Percentiles rank a stretch among this genome's conserved stretches.
These are phyloP conservation scores for Molanna angustata DNA, from an alignment of 2,888 invertebrate species.

Conservation along the genomic window DNA sequence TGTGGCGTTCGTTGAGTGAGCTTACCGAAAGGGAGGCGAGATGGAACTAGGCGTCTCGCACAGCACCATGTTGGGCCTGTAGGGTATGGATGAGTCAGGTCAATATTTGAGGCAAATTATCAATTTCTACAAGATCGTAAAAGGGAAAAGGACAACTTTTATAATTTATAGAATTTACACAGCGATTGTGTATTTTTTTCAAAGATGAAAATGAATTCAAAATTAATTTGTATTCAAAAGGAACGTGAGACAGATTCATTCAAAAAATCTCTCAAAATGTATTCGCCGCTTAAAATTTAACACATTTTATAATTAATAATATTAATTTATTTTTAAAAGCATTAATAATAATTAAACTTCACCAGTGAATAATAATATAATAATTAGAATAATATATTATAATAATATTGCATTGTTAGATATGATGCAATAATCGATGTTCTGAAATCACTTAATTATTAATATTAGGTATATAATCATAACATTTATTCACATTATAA, in stretches of 20 bases:
- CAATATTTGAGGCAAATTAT: too few species aligned
- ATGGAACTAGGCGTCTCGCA: neutral
- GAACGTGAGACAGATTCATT: neutral
- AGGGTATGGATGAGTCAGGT: conserved; percentile 30
- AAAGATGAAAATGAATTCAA: too few species aligned
- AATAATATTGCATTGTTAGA: conserved; percentile 31
- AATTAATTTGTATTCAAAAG: too few species aligned
- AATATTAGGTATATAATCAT: too few species aligned
- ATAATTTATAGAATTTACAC: too few species aligned
- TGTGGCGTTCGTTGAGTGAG: too few species aligned
- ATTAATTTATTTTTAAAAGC: conserved; percentile 31
- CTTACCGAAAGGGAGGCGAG: conserved; percentile 2
- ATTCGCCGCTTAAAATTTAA: conserved; percentile 14
- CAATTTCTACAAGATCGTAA: too few species aligned
- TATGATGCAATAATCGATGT: conserved; percentile 31
- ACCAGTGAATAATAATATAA: conserved; percentile 25
- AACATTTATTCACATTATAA: conserved; percentile 25
- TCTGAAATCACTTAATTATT: conserved; percentile 25
- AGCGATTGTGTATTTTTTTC: too few species aligned
- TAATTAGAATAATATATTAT: too few species aligned
- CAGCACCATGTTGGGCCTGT: conserved; percentile 8
- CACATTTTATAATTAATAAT: conserved; percentile 22
- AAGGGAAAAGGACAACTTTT: too few species aligned
- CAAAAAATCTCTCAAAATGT: conserved; percentile 6
- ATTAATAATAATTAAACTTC: conserved; percentile 30